These are phyloP conservation scores for Acromyrmex charruanus DNA, from an alignment of 1,140 invertebrate species.

Conservation along the genomic window DNA sequence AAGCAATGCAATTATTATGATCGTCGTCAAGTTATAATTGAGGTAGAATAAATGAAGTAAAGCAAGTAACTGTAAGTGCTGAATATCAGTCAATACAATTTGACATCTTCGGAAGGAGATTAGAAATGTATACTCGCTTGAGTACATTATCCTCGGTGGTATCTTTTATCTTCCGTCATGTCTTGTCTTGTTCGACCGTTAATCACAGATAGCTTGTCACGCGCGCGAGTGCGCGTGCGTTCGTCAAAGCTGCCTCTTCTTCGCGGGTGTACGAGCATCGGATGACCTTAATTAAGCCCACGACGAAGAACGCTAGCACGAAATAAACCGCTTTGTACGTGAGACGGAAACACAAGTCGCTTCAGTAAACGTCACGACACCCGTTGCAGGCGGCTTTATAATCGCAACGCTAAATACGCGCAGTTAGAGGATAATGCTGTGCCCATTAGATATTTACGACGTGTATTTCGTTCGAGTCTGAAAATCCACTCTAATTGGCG, in stretches of 20 bases:
- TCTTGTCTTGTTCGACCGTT: slow-evolving; percentile 59
- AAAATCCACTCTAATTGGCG: slow-evolving; percentile 30
- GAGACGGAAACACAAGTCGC: slow-evolving; percentile 61
- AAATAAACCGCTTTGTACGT: slow-evolving; percentile 59
- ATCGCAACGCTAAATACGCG: slow-evolving; percentile 53
- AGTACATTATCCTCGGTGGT: background rate
- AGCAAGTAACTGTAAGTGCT: too few species aligned
- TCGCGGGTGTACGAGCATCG: slow-evolving; percentile 26
- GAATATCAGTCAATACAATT: too few species aligned
- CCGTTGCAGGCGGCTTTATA: slow-evolving; percentile 56
- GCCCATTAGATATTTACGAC: slow-evolving; percentile 50
- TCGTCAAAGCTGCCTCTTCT: slow-evolving; percentile 44
- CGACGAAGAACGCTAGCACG: slow-evolving; percentile 55
- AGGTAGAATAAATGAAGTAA: too few species aligned
- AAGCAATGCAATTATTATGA: too few species aligned
- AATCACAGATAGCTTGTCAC: slow-evolving; percentile 62
- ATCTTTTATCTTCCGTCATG: slow-evolving; percentile 61
- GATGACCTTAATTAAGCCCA: slow-evolving; percentile 72
- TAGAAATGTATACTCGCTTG: background rate
- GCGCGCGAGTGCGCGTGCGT: slow-evolving; percentile 31
- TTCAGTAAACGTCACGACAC: slow-evolving; percentile 57
- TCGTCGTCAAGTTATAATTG: too few species aligned
- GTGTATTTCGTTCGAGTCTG: slow-evolving; percentile 7
- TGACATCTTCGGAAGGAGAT: too few species aligned
- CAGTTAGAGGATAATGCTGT: slow-evolving; percentile 45